A percentile compares a stretch with the other conserved stretches of the same genome.
Conservation (phyloP, 2,113 vertebrate genomes). For the Varanus komodoensis region DNA sequence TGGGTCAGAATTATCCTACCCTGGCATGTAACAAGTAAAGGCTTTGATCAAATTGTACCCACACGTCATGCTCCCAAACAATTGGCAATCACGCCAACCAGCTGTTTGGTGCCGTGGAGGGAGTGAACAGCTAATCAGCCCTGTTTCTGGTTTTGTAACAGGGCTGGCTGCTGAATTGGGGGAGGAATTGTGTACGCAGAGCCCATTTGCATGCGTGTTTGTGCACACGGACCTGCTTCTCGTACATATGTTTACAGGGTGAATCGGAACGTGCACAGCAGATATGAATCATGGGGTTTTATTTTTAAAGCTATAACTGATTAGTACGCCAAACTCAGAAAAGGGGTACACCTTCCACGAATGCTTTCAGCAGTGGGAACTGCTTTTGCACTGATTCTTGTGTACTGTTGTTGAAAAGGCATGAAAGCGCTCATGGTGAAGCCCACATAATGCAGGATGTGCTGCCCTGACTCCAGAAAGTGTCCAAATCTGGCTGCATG, state of each 20-base stretch:
- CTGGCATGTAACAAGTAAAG: conserved; percentile 25
- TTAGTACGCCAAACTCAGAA: not conserved
- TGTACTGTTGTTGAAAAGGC: not conserved
- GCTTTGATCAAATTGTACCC: not conserved
- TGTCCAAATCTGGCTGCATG: not conserved
- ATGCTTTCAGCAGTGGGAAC: not conserved
- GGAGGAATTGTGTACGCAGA: not conserved
- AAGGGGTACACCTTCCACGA: not conserved
- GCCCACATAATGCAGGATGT: not conserved
- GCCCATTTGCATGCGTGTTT: too few species aligned
- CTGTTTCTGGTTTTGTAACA: not conserved
- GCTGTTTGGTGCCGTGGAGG: not conserved
- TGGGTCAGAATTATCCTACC: conserved; percentile 53
- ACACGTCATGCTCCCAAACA: not conserved
- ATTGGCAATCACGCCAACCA: conserved; percentile 3
- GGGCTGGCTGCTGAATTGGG: not conserved
- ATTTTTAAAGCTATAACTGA: not conserved
- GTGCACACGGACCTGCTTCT: not conserved
- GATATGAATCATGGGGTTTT: not conserved
- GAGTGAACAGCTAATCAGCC: not conserved
- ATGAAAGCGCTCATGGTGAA: not conserved
- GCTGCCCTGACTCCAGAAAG: not conserved
- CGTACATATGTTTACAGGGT: not conserved
- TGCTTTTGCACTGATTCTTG: too few species aligned
- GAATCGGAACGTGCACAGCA: not conserved